phyloP scores from a whole-genome alignment of 1,140 invertebrate species.

The Andricus grossulariae region DNA sequence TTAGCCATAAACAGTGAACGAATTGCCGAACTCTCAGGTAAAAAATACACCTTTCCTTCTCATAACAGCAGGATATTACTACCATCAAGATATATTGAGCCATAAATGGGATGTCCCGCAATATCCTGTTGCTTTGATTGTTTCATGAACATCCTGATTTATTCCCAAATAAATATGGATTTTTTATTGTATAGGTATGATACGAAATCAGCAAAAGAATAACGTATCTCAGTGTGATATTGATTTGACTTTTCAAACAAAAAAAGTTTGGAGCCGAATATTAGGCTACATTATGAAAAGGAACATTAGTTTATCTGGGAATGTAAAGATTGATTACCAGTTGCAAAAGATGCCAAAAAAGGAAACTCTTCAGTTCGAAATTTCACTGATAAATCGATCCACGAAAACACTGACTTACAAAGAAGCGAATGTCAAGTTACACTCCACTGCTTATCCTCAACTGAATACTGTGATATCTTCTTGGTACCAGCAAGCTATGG shows the following conservation, averaged over 20 bases:
- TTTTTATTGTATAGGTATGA: constrained; percentile 57
- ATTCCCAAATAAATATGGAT: not conserved
- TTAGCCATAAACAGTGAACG: constrained; percentile 81
- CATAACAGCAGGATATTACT: not conserved
- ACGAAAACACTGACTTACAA: constrained; percentile 79
- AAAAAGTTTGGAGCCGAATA: constrained; percentile 80
- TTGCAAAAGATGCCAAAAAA: constrained; percentile 79
- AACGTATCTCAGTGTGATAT: constrained; percentile 84
- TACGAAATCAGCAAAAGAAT: constrained; percentile 79
- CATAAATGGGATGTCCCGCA: too few species aligned
- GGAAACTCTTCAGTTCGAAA: constrained; percentile 82
- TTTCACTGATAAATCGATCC: constrained; percentile 80
- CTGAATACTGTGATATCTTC: constrained; percentile 83
- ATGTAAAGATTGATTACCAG: constrained; percentile 81
- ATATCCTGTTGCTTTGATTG: too few species aligned
- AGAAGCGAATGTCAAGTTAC: constrained; percentile 79
- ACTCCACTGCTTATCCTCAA: constrained; percentile 85
- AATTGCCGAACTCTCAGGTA: constrained; percentile 81
- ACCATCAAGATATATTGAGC: too few species aligned
- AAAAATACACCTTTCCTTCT: constrained; percentile 20
- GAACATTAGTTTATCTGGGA: constrained; percentile 75
- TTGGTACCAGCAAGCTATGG: constrained; percentile 78
- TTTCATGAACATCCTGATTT: too few species aligned
- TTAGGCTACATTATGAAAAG: constrained; percentile 81
- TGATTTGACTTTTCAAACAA: constrained; percentile 82